Evolutionary conservation across 2,888 invertebrate genomes (phyloP), one percentile per base, ranked within the genome.

Genomic region (Sphaeridia pumilis): DNA sequence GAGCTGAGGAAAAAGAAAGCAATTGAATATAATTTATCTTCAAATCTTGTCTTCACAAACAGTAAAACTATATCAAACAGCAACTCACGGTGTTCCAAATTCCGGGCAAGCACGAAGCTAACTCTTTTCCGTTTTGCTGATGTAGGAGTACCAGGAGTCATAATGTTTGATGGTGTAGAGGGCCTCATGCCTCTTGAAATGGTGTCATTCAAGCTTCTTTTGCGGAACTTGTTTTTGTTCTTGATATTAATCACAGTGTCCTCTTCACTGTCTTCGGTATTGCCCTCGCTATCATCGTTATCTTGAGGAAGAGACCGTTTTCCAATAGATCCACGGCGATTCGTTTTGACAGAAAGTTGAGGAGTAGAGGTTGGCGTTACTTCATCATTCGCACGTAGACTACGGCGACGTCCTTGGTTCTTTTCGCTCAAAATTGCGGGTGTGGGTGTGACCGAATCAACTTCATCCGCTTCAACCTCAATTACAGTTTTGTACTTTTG

Each of bases 31-130:
- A 27, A 21, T 14, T 20, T 4, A 44, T 20, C 27, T 26, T 14
- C 20, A 7, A 43, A 22, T 20, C 24, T 7, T 21, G 10, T 7
- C 7, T 43, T 20, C 7, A 43, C 4, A 20, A 43, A 22, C n/a
- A n/a, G n/a, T n/a, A 48, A 24, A 20, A 50, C 12, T 34, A 31
- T 12, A 31, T 20, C 51, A 21, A 31, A 10, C 36, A n/a, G 21
- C 4, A 17, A 14, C 56, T 56, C 57, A 64, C 64, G 59, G 53
- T 87, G 86, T 58, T 78, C 78, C 2, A 75, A 77, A 66, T 86
- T 87, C 57, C 78, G 76, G 60, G 80, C 79, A 0, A 84, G 72
- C 17, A 78, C 76, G 60, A 87, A 84, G 68, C 82, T 82, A 0
- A 88, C 87, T 65, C 85, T 86, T 22, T 73, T 72, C 4, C 62